Evolutionary conservation across 2,888 invertebrate genomes (phyloP).

Genomic region (Troides oblongomaculatus): DNA sequence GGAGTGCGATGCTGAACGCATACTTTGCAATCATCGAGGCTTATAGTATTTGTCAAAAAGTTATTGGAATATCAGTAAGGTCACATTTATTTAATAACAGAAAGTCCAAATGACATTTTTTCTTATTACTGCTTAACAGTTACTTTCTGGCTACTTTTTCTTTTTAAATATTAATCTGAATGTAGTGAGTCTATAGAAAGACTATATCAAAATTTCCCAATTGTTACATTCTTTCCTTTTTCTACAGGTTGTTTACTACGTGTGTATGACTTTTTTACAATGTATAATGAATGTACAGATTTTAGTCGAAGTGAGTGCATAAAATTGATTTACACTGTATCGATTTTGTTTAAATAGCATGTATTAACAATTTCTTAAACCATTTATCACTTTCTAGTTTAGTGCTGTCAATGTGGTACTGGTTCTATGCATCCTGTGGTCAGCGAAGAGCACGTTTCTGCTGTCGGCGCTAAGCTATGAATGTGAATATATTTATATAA

Average conservation of each 20-base stretch:
- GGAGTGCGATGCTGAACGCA: slow-evolving; percentile 7
- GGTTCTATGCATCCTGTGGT: background rate
- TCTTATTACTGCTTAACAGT: no score
- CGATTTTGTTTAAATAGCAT: background rate
- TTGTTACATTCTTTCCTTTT: no score
- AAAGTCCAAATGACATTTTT: no score
- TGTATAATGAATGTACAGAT: slow-evolving; percentile 18
- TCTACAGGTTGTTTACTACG: slow-evolving; percentile 16
- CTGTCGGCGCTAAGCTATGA: background rate
- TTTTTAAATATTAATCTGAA: no score
- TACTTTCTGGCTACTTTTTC: no score
- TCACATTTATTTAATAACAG: background rate
- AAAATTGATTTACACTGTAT: no score
- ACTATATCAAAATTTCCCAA: no score
- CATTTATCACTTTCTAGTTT: background rate
- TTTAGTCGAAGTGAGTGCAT: background rate
- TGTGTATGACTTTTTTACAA: slow-evolving; percentile 11
- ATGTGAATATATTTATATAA: background rate
- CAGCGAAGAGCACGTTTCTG: background rate
- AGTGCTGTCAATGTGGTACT: background rate
- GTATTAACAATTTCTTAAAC: no score
- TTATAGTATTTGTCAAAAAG: slow-evolving; percentile 9
- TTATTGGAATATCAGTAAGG: slow-evolving; percentile 16
- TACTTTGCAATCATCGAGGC: slow-evolving; percentile 7
- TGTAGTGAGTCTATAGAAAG: no score